These are phyloP conservation scores for Natrix natrix DNA, from an alignment of 2,797 vertebrate species.

Conservation along the genomic window DNA sequence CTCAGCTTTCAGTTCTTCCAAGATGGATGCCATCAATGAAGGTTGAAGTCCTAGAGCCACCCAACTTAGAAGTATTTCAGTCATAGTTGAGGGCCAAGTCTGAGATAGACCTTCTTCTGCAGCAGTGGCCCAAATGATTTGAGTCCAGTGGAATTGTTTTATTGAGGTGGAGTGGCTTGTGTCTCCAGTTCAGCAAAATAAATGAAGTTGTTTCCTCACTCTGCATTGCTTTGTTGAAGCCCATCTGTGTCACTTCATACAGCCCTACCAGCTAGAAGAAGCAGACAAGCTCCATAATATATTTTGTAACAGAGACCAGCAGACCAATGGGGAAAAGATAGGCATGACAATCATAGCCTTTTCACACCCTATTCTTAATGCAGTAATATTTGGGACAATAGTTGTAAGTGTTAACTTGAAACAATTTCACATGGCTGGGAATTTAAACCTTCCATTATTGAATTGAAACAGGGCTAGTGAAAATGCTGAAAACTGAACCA, in stretches of 20 bases:
- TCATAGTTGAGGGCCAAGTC: neutral
- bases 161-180: neutral
- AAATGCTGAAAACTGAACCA: neutral
- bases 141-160: neutral
- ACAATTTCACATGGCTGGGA: neutral
- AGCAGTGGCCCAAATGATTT: neutral
- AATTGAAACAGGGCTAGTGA: neutral
- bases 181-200: neutral
- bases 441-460: neutral
- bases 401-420: neutral
- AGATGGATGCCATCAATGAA: neutral
- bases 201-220: neutral
- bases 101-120: neutral
- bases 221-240: neutral
- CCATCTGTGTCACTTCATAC: neutral
- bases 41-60: neutral
- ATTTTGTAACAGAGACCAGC: neutral
- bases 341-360: neutral
- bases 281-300: neutral
- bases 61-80: neutral
- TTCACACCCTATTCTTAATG: neutral
- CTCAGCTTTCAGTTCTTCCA: neutral
- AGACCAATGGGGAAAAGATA: neutral
- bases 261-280: neutral
- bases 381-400: neutral